A percentile compares a stretch with the other conserved stretches of the same genome.
These are phyloP conservation scores for Diacarnus erythraeanus DNA, from an alignment of 37 sponge, comb jelly and placozoan genomes.

Conservation along the genomic window DNA sequence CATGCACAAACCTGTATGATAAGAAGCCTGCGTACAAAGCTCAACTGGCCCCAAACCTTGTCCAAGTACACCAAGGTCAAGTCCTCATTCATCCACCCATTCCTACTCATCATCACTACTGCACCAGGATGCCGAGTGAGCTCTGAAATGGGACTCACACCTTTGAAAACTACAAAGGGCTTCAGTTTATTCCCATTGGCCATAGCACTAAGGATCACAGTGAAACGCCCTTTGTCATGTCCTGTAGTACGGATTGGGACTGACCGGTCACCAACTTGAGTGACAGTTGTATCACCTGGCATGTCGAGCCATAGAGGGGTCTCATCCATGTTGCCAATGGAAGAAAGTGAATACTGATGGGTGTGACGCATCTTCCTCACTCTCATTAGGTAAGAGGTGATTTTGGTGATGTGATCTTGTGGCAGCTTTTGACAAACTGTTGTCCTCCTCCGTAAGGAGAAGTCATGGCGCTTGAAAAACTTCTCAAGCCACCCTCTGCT, in stretches of 20 bases:
- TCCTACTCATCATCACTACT: too few species aligned
- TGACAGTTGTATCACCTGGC: conserved; percentile 36
- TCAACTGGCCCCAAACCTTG: too few species aligned
- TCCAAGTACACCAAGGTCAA: too few species aligned
- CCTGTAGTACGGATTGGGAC: conserved; percentile 48
- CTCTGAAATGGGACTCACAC: neutral
- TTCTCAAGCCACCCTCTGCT: conserved; percentile 23
- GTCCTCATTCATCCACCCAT: too few species aligned
- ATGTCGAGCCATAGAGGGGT: conserved; percentile 62
- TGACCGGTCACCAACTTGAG: conserved; percentile 6
- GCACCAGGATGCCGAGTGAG: too few species aligned
- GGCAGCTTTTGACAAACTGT: conserved; percentile 37
- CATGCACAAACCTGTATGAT: too few species aligned
- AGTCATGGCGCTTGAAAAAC: neutral
- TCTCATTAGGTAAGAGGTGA: too few species aligned
- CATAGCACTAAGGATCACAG: conserved; percentile 41
- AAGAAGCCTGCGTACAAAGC: too few species aligned
- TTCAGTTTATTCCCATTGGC: conserved; percentile 58
- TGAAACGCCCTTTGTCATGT: conserved; percentile 50
- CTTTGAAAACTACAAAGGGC: conserved; percentile 55
- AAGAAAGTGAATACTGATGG: too few species aligned
- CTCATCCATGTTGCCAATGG: too few species aligned
- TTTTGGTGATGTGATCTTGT: conserved; percentile 26
- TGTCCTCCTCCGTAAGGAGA: conserved; percentile 37
- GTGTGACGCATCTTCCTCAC: conserved; percentile 30